phyloP scores from a whole-genome alignment of 2,113 vertebrate species.

The Chlorodrepanis virens region DNA sequence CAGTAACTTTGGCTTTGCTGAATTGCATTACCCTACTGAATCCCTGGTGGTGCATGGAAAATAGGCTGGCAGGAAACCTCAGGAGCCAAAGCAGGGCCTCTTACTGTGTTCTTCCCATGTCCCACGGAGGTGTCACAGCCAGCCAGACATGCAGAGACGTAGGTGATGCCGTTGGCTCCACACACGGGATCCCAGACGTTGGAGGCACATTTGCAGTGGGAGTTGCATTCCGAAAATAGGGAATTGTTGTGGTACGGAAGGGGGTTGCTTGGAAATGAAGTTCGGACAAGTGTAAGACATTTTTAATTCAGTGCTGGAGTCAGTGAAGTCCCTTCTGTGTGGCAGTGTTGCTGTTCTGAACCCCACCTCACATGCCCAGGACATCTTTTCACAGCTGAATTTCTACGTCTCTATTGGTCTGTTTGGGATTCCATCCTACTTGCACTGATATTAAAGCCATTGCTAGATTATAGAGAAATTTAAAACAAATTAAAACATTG shows the following conservation, averaged over 20 bases:
- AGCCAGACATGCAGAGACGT: conserved; percentile 84
- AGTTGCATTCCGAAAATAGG: conserved; percentile 82
- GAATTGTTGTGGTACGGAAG: conserved; percentile 25
- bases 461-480: neutral
- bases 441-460: neutral
- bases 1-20: neutral
- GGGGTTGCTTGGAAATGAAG: conserved; percentile 62
- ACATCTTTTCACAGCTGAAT: neutral
- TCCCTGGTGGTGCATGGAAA: neutral
- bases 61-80: neutral
- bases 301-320: neutral
- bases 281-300: neutral
- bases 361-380: neutral
- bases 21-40: neutral
- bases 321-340: neutral
- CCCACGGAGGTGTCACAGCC: conserved; percentile 78
- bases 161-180: conserved; percentile 84
- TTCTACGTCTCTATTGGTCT: neutral
- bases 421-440: neutral
- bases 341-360: neutral
- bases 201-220: conserved; percentile 80
- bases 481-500: neutral
- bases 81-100: neutral
- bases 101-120: conserved; percentile 76
- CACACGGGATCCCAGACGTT: conserved; percentile 90